Evolutionary conservation across 2,888 invertebrate species (phyloP), one percentile per base, ranked within the genome.

Genomic region (Unio pictorum): DNA sequence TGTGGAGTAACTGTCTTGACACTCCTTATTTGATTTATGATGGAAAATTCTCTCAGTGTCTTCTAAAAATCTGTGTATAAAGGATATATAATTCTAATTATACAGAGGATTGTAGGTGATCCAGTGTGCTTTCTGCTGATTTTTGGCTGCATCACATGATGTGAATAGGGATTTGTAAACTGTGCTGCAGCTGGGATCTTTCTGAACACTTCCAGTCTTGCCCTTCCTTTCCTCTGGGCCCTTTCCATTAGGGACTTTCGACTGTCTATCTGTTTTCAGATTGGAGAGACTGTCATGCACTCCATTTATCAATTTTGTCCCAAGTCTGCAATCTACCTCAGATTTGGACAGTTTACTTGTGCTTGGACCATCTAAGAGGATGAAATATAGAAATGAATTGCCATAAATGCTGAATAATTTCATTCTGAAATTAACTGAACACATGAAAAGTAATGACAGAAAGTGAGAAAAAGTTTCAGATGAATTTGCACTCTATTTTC

Each of bases 81-180:
- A 45, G 11, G 11, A 45, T 1, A 45, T 45, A 0, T 45, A 45
- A 45, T 45, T 45, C 45, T 45, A 45, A 45, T 45, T 45, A 45
- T 45, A 45, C 45, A 45, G 11, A 11, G 99, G 99, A 92, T 99
- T 99, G 86, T 96, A 98, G 0, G 99, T 99, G 68, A 99, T 94
- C 99, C 99, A 99, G 89, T 99, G 98, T 3, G 97, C 97, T 81
- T 95, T 93, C 61, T 94, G 93, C 89, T 98, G 97, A 67, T 95
- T 94, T 83, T 95, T 93, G 69, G 98, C 98, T 68, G 93, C 94
- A 85, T 95, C 93, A 87, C 97, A 97, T 15, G 95, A 93, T 0
- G 98, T 99, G 87, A 99, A 99, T 66, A 99, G 90, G 3, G 98
- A 98, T 90, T 99, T 99, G 88, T 95, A 97, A 0, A 96, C 96